phyloP scores from a whole-genome alignment of 2,797 vertebrate species.

The Ara ararauna region DNA sequence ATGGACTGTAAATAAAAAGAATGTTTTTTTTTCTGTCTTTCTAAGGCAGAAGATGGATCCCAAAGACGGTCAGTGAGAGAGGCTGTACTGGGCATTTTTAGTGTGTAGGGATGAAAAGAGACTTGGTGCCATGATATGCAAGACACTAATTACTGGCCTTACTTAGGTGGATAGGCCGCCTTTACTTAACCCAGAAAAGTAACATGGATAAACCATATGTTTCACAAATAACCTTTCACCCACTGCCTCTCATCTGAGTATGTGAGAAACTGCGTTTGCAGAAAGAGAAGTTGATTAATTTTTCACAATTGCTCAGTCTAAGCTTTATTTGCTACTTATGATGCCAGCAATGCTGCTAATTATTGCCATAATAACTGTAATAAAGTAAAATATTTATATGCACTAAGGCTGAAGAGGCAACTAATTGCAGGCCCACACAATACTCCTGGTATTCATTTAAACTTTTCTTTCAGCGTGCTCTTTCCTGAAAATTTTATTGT shows the following conservation, averaged over 20 bases:
- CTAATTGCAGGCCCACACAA: not conserved
- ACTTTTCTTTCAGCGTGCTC: not conserved
- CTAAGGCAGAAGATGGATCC: not conserved
- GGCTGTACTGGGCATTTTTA: not conserved
- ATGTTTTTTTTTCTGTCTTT: not conserved
- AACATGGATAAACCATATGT: not conserved
- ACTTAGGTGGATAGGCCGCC: not conserved
- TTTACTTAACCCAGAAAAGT: not conserved
- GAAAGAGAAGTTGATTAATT: not conserved
- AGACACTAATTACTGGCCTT: not conserved
- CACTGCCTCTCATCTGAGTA: not conserved
- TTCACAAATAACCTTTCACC: not conserved
- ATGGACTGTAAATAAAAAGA: not conserved
- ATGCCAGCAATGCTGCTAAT: not conserved
- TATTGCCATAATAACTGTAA: not conserved
- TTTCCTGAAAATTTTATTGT: not conserved
- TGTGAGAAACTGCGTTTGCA: not conserved
- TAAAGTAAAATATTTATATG: not conserved
- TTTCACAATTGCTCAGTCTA: accelerated
- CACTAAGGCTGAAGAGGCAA: not conserved
- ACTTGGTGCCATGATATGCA: accelerated
- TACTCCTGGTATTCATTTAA: not conserved
- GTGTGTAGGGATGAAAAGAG: not conserved
- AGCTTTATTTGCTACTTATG: not conserved
- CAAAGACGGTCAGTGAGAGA: not conserved